Evolutionary conservation across 2,113 vertebrate genomes (phyloP).

Genomic region (Salvelinus namaycush): DNA sequence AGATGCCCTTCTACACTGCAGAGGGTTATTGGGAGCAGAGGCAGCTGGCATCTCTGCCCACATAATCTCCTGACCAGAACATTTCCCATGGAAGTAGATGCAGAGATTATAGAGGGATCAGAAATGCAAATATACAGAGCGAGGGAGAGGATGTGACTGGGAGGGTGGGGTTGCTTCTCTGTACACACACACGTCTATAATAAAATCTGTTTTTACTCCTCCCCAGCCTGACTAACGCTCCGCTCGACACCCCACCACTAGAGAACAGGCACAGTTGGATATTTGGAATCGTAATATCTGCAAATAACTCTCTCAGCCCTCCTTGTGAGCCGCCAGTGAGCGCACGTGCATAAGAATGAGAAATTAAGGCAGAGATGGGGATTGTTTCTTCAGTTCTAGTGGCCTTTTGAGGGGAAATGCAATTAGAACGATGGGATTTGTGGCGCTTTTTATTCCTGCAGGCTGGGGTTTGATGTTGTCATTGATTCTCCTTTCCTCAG

Average conservation of each 20-base stretch:
- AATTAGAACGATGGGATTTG: conserved; percentile 31
- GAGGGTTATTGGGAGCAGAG: conserved; percentile 28
- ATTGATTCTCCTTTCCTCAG: neutral
- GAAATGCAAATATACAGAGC: conserved; percentile 10
- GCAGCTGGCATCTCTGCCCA: conserved; percentile 45
- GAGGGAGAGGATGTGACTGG: neutral
- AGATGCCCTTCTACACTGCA: conserved; percentile 34
- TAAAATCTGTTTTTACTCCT: neutral
- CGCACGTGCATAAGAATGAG: conserved; percentile 41
- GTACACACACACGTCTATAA: too few relatives aligned
- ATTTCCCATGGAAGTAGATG: conserved; percentile 38
- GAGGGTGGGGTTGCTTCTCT: neutral
- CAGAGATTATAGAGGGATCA: conserved; percentile 39
- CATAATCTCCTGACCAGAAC: conserved; percentile 14
- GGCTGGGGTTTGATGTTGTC: conserved; percentile 1
- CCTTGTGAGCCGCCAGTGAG: conserved; percentile 41
- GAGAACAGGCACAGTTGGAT: conserved; percentile 26
- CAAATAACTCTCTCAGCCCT: conserved; percentile 32
- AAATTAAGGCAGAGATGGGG: conserved; percentile 44
- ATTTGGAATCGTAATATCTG: conserved; percentile 50
- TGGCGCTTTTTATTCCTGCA: conserved; percentile 6
- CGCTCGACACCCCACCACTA: neutral
- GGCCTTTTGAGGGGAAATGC: conserved; percentile 37
- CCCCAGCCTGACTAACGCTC: neutral
- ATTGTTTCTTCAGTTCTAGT: conserved; percentile 37